Percentiles rank a stretch among this genome's conserved stretches.
These are phyloP conservation scores for Drepanosiphum platanoidis DNA, from an alignment of 2,888 invertebrate genomes.

Conservation along the genomic window DNA sequence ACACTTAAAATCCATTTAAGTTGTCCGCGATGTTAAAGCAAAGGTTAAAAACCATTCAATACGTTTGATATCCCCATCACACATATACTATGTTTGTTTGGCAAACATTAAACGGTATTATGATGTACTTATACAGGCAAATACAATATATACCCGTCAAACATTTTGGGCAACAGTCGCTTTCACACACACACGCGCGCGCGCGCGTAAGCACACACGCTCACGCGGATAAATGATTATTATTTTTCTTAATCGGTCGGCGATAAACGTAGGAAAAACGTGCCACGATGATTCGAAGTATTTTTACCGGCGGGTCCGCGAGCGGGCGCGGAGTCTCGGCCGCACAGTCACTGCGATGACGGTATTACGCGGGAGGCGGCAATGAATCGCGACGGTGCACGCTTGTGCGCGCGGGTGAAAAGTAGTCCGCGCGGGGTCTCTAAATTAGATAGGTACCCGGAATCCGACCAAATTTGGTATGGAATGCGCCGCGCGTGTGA, in stretches of 20 bases:
- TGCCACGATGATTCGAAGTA: slow-evolving; percentile 35
- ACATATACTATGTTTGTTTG: neutral
- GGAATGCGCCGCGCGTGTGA: neutral
- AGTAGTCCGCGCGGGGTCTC: slow-evolving; percentile 21
- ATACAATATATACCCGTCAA: slow-evolving; percentile 18
- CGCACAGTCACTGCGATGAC: neutral
- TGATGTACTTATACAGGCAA: neutral
- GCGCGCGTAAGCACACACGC: neutral
- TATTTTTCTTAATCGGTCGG: slow-evolving; percentile 37
- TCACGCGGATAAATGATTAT: neutral
- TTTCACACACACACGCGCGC: slow-evolving; percentile 6
- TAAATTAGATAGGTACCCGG: neutral
- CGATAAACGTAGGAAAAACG: slow-evolving; percentile 27
- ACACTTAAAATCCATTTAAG: slow-evolving; percentile 15
- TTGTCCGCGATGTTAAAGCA: neutral
- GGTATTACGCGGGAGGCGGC: neutral
- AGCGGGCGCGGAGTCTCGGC: no score
- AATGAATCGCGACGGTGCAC: no score
- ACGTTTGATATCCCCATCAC: no score
- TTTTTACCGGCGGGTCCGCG: slow-evolving; percentile 5
- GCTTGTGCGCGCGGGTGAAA: neutral
- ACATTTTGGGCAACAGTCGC: slow-evolving; percentile 28
- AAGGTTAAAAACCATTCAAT: slow-evolving; percentile 9
- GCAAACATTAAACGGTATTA: slow-evolving; percentile 25
- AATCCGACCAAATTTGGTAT: slow-evolving; percentile 38